phyloP scores from a whole-genome alignment of 2,797 vertebrate genomes.

The Cossypha polioptera region DNA sequence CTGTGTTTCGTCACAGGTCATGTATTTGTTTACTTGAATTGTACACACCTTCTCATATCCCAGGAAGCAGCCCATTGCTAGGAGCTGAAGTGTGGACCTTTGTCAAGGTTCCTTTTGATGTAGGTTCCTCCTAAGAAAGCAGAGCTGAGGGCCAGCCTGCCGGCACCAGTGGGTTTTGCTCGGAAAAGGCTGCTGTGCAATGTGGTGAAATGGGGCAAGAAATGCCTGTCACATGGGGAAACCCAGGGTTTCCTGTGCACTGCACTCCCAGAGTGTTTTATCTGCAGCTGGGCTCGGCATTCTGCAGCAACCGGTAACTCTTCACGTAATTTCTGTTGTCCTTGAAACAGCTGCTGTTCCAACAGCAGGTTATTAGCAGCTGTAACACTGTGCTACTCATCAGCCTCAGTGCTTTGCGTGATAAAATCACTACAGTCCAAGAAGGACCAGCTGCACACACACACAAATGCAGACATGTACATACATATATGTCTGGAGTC shows the following conservation, averaged over 20 bases:
- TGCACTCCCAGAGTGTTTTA: not conserved
- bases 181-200: fast-evolving
- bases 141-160: not conserved
- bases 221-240: not conserved
- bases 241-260: fast-evolving
- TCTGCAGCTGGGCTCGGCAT: not conserved
- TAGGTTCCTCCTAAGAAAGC: fast-evolving
- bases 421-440: not conserved
- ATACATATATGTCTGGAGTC: not conserved
- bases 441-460: not conserved
- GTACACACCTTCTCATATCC: not conserved
- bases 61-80: not conserved
- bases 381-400: not conserved
- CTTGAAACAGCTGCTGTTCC: not conserved
- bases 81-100: not conserved
- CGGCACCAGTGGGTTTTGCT: fast-evolving
- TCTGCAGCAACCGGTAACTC: not conserved
- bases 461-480: fast-evolving
- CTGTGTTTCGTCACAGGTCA: not conserved
- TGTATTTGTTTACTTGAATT: not conserved
- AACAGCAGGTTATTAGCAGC: not conserved
- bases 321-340: not conserved
- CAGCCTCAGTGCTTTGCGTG: not conserved
- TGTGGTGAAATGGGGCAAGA: fast-evolving
- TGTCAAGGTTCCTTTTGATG: not conserved